Evolutionary conservation across 2,113 vertebrate species (phyloP), one percentile per base, ranked within the genome.

Genomic region (Tachysurus vachellii): DNA sequence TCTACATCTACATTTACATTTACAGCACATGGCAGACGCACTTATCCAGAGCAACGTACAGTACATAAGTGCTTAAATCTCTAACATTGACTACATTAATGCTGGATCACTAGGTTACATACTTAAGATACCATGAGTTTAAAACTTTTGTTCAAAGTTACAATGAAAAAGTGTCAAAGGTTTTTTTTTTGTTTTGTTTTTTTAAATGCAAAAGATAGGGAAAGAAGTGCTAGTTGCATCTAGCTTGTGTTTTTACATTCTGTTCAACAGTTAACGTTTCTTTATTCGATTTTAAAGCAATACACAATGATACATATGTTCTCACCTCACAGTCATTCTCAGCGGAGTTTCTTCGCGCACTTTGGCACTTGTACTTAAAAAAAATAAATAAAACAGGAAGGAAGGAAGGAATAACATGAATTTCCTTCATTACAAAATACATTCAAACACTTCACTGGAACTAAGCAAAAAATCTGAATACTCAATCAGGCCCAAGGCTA

Each of bases 261-360:
- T 13, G 54, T n/a, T 13, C 47, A 13, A 84, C 14, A 17, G 7
- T 14, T 1, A 59, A n/a, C 16, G 26, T 16, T 64, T 66, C n/a
- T 76, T 66, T 3, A 28, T 54, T 26, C 13, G 3, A n/a, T 68
- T 13, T 3, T 50, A 44, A 2, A 81, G 12, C 71, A 2, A 79
- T 26, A 53, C 8, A 50, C 23, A 50, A 6, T 59, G 47, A 85
- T 8, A 50, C 50, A 80, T 0, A 44, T 44, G 8, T 7, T 84
- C 95, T 94, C 47, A 99, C 98, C 97, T 99, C 98, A 87, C 91
- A 91, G 93, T 96, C 97, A 85, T 97, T 96, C 85, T 96, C 96
- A 66, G 95, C 94, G 57, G 96, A 97, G 93, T 92, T 97, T 94
- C 98, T 98, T 85, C 97, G 95, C 76, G 96, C 95, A 90, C 92